A percentile compares a stretch with the other conserved stretches of the same genome.
Evolutionary conservation across 2,797 vertebrate species (phyloP).

Genomic region (Threskiornis aethiopicus): DNA sequence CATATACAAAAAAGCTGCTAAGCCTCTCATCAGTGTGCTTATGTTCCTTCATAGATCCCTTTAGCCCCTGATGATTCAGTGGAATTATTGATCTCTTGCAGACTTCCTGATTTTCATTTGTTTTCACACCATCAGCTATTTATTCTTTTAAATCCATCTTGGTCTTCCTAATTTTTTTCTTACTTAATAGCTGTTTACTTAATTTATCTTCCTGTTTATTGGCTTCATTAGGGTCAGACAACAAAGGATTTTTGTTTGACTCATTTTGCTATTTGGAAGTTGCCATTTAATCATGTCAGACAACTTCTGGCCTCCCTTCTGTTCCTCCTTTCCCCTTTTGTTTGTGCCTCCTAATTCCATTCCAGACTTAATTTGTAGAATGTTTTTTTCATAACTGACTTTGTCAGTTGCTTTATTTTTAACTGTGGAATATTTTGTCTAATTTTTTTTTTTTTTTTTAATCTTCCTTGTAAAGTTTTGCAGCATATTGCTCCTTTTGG

Average conservation of each 20-base stretch:
- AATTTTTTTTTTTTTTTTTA: not conserved
- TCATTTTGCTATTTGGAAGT: not conserved
- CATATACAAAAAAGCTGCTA: not conserved
- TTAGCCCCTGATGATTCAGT: not conserved
- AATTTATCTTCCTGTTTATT: not conserved
- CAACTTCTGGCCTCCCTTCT: conserved; percentile 11
- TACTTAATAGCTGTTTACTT: conserved; percentile 20
- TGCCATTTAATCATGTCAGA: not conserved
- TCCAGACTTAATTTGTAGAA: not conserved
- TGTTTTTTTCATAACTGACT: not conserved
- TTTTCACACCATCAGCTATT: conserved; percentile 14
- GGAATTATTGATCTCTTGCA: not conserved
- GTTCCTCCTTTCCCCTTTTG: not conserved
- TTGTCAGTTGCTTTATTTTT: not conserved
- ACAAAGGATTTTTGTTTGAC: not conserved
- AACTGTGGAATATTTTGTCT: not conserved
- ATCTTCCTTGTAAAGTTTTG: not conserved
- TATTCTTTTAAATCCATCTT: not conserved
- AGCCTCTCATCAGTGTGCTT: not conserved
- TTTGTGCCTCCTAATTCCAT: not conserved
- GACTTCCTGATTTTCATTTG: not conserved
- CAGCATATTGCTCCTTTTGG: not conserved
- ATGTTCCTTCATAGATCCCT: not conserved
- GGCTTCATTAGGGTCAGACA: not conserved
- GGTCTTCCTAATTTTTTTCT: not conserved